Base-by-base conservation (phyloP, 2,113 vertebrate genomes). In the Poeciliopsis turrubarensis region DNA sequence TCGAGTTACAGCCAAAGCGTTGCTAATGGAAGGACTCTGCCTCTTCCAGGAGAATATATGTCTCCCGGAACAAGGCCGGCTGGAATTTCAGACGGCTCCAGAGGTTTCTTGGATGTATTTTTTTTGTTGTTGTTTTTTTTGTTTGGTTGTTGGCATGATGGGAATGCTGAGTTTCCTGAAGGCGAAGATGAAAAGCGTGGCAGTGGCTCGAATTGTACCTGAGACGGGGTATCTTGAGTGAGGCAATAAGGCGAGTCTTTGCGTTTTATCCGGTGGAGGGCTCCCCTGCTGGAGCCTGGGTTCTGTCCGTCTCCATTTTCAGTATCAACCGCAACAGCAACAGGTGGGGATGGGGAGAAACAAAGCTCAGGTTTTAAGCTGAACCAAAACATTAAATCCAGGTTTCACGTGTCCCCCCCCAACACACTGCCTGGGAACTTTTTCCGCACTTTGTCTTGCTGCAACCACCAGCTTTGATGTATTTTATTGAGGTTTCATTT, bases 361-460 rank as follows among this genome's bases (percentile, higher is more conserved):
- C 39, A 15, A 41, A 15, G 44, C 70, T 83, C 86, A 87, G 91
- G 87, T 89, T 75, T 65, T 34, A n/a, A 27, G 78, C 81, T 89
- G 83, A 89, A 75, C 72, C 37, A 37, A 64, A 70, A 17, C 30
- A 47, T 25, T n/a, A 57, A 57, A n/a, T 57, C 51, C 51, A 47
- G 17, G 44, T 1, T 5, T 47, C 17, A 7, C 15, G 19, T 47
- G 44, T n/a, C n/a, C n/a, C 12, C 14, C 17, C 17, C 17, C 17
- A 47, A 19, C 5, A 47, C 44, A 47, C 15, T 19, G 44, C 44
- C 44, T 47, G 44, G 44, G 44, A 19, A 47, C 17, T 7, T 47
- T 47, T 19, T 17, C 44, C 44, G 19, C 44, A 47, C 15, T 6
- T 47, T 47, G 17, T 47, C 17, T 19, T 19, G 5, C 17, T 47